Percentiles rank a stretch among this genome's conserved stretches.
These are phyloP conservation scores for Limnephilus auricula DNA, from an alignment of 2,888 invertebrate species.

Conservation along the genomic window DNA sequence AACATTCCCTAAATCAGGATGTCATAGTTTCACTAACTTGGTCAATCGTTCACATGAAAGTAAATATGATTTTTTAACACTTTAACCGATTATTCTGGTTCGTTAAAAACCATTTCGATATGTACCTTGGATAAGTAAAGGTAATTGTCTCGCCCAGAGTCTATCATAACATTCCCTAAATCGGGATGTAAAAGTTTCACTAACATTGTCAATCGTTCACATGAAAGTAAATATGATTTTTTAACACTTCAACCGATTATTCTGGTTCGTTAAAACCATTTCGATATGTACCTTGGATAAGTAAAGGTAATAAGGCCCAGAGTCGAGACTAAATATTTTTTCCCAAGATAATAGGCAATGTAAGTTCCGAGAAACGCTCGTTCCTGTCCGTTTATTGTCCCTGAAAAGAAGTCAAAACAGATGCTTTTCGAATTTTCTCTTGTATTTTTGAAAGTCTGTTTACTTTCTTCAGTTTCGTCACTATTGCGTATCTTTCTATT, in stretches of 20 bases:
- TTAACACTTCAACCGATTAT: not conserved
- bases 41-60: not conserved
- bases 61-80: not conserved
- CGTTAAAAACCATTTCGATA: not conserved
- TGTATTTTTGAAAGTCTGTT: not conserved
- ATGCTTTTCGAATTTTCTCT: not conserved
- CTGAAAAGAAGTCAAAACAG: not conserved
- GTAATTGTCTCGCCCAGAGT: not conserved
- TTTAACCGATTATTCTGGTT: not conserved
- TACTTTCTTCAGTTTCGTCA: slow-evolving; percentile 11
- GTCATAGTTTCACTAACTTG: not conserved
- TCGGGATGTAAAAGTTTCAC: no score
- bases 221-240: not conserved
- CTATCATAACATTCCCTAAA: not conserved
- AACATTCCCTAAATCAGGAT: no score
- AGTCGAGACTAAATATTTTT: not conserved
- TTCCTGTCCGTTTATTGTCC: not conserved
- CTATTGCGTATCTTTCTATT: not conserved
- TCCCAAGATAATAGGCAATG: not conserved
- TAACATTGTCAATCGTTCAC: not conserved
- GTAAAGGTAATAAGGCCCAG: not conserved
- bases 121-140: not conserved
- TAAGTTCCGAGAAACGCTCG: not conserved
- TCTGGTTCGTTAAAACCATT: not conserved
- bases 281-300: not conserved